These are phyloP conservation scores for Acanthopagrus latus DNA, from an alignment of 2,797 vertebrate species.

Conservation along the genomic window DNA sequence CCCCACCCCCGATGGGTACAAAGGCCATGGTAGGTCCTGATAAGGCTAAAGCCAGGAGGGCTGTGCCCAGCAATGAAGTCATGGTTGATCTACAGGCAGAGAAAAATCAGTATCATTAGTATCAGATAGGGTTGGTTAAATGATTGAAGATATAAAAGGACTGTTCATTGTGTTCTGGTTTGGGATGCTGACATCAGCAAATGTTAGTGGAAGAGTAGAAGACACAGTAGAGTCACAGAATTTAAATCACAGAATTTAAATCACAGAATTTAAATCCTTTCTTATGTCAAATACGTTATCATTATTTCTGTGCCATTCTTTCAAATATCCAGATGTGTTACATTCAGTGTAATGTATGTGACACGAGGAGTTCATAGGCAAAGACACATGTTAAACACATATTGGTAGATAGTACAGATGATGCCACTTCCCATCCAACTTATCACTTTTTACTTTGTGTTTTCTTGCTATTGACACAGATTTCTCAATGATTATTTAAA, in stretches of 20 bases:
- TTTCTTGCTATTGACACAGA: conserved; percentile 10
- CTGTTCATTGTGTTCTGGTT: not conserved
- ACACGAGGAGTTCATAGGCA: not conserved
- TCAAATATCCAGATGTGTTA: not conserved
- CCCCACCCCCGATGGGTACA: conserved; percentile 57
- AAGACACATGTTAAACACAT: not conserved
- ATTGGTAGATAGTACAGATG: not conserved
- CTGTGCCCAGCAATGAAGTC: conserved; percentile 36
- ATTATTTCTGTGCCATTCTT: no score
- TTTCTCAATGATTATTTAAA: conserved; percentile 1
- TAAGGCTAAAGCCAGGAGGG: conserved; percentile 60
- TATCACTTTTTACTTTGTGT: not conserved
- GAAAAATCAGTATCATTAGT: not conserved
- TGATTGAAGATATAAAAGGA: not conserved
- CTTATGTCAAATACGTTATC: no score
- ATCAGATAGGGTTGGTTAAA: not conserved
- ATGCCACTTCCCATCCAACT: not conserved
- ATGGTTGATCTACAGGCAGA: conserved; percentile 47
- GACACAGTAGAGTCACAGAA: not conserved
- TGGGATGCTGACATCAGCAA: no score
- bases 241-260: not conserved
- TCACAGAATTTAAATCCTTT: not conserved
- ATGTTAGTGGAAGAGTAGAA: no score
- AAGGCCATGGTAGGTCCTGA: conserved; percentile 65
- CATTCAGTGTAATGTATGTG: not conserved